Percentiles rank a stretch among this genome's conserved stretches.
Evolutionary conservation across 2,797 vertebrate species (phyloP).

Genomic region (Pseudopleuronectes americanus): DNA sequence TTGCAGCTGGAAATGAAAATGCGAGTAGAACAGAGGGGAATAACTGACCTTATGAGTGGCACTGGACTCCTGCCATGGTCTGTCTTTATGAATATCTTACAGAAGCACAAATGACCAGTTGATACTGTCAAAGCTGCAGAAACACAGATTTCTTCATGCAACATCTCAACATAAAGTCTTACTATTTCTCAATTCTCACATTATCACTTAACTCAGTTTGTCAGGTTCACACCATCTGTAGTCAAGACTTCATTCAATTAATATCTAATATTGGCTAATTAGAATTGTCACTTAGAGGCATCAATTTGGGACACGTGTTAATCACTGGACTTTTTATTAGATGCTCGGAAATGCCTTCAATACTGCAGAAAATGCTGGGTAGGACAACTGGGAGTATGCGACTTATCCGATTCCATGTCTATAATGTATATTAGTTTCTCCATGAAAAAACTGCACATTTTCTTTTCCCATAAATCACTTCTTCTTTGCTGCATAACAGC

Average conservation of each 20-base stretch:
- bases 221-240: slow-evolving; percentile 40
- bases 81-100: slow-evolving; percentile 43
- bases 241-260: slow-evolving; percentile 41
- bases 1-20: slow-evolving; percentile 56
- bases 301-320: slow-evolving; percentile 27
- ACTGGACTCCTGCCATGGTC: slow-evolving; percentile 54
- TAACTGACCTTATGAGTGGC: slow-evolving; percentile 43
- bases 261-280: slow-evolving; percentile 52
- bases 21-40: slow-evolving; percentile 32
- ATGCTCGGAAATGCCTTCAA: too few species aligned
- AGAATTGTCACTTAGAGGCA: slow-evolving; percentile 28
- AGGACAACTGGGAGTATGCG: too few species aligned
- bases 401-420: too few species aligned
- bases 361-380: too few species aligned
- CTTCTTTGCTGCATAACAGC: too few species aligned
- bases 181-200: slow-evolving; percentile 24
- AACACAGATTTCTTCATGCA: slow-evolving; percentile 11
- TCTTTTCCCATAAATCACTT: too few species aligned
- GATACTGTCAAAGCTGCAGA: slow-evolving; percentile 21
- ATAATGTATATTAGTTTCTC: too few species aligned
- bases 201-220: slow-evolving; percentile 26
- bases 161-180: slow-evolving; percentile 8
- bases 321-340: not conserved
- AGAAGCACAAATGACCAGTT: slow-evolving; percentile 22
- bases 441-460: too few species aligned